These are phyloP conservation scores for Pygoscelis antarcticus DNA, from an alignment of 2,113 vertebrate species.

Conservation along the genomic window DNA sequence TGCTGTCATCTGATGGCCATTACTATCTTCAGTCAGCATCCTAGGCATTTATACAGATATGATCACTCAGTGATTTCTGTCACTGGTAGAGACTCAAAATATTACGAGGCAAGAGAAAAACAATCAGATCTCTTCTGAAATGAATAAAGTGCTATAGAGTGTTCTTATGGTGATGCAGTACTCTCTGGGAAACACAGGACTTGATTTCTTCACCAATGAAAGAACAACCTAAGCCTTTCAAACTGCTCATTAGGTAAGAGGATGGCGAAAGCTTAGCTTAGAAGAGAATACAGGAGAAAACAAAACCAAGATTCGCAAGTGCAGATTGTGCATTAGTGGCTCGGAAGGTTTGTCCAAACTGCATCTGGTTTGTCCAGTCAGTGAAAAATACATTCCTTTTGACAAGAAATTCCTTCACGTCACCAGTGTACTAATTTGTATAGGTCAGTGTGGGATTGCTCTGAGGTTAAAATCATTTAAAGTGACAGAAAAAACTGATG, in stretches of 20 bases:
- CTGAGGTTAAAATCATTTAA: not conserved
- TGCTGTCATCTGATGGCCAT: not conserved
- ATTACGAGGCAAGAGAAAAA: not conserved
- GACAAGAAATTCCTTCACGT: not conserved
- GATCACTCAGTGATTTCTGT: not conserved
- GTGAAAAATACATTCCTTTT: not conserved
- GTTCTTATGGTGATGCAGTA: not conserved
- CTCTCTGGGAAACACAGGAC: not conserved
- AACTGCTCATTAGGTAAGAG: not conserved
- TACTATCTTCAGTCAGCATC: not conserved
- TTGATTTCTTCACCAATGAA: not conserved
- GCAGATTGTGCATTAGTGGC: not conserved
- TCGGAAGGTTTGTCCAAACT: not conserved
- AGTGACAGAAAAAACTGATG: not conserved
- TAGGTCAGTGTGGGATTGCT: not conserved
- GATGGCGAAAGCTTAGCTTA: not conserved
- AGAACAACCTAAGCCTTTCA: not conserved
- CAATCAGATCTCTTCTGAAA: not conserved
- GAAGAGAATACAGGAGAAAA: not conserved
- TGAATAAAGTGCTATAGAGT: not conserved
- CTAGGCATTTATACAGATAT: not conserved
- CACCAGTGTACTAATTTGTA: not conserved
- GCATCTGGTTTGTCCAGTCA: not conserved
- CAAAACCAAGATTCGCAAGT: not conserved
- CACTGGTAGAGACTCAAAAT: not conserved